Evolutionary conservation across 2,797 vertebrate species (phyloP), one percentile per base, ranked within the genome.

Genomic region (Eulemur coronatus): DNA sequence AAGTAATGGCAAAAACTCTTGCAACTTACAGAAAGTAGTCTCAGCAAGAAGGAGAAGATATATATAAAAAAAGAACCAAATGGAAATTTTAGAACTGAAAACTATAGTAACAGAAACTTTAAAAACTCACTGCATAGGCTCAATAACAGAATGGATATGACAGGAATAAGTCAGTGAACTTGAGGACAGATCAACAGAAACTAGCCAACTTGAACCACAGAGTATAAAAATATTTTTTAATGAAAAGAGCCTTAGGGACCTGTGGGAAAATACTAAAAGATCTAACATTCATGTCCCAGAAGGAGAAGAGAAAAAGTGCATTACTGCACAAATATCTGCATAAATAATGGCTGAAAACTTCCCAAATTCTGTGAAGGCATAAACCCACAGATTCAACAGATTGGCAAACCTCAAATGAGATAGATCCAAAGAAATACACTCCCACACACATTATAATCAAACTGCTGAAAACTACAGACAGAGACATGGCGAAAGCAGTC

Each of bases 241-340:
- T 48, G 38, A 76, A 76, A 95, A 52, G 8, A 86, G 26, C 11
- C 46, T 90, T n/a, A 91, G 7, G 35, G 41, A 59, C 33, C 67
- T 92, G 13, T 79, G 6, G 30, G 38, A 88, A 89, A 90, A 89
- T 70, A 73, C 12, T 22, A 20, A 88, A 93, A 95, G n/a, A 87
- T 65, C 28, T 94, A 89, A 69, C 38, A 84, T 4, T 90, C 50
- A 80, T 80, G 63, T 73, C n/a, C 41, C 91, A 90, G 26, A 79
- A 79, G 28, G 38, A 87, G 13, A 89, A 17, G n/a, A 59, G 38
- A 65, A 65, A 48, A 12, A 89, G 10, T 59, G 5, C 4, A 38
- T 41, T 79, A 24, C 28, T 46, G 7, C 65, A 79, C 52, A 65
- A 70, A 30, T 30, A 67, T 57, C 14, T 46, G 14, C 80, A 80